Evolutionary conservation across 1,140 invertebrate genomes (phyloP).

Genomic region (Medauroidea extradentata): DNA sequence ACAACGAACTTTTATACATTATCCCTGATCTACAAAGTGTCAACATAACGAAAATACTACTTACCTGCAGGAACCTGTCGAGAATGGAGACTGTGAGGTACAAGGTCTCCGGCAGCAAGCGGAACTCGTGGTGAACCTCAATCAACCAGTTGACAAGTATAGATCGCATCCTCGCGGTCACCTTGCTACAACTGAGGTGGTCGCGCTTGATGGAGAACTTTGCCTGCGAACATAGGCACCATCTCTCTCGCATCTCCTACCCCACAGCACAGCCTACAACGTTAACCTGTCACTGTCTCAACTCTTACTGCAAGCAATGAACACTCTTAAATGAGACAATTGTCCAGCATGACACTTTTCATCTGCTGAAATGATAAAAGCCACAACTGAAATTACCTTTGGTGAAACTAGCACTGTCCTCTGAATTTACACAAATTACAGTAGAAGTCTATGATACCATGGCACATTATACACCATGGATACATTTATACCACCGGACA

Average conservation of each 20-base stretch:
- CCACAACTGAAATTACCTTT: no score
- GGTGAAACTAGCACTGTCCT: no score
- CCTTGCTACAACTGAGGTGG: slow-evolving; percentile 18
- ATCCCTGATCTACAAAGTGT: background rate
- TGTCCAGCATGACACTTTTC: no score
- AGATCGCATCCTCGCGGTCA: slow-evolving; percentile 80
- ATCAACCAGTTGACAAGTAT: slow-evolving; percentile 92
- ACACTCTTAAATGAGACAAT: no score
- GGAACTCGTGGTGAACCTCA: slow-evolving; percentile 87
- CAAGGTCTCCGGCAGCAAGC: slow-evolving; percentile 84
- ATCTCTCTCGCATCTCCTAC: background rate
- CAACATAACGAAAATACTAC: background rate
- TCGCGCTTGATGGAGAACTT: slow-evolving; percentile 1
- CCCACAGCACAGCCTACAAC: background rate
- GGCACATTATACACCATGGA: no score
- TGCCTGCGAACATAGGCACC: slow-evolving; percentile 7
- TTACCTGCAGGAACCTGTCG: slow-evolving; percentile 48
- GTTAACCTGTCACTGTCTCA: no score
- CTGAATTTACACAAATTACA: no score
- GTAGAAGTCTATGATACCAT: no score
- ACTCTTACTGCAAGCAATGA: no score
- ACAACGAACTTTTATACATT: no score
- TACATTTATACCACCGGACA: no score
- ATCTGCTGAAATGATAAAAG: no score
- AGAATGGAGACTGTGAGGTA: slow-evolving; percentile 84